Percentiles rank a stretch among this genome's conserved stretches.
Evolutionary conservation across 2,797 vertebrate species (phyloP).

Genomic region (Phalanger gymnotis): DNA sequence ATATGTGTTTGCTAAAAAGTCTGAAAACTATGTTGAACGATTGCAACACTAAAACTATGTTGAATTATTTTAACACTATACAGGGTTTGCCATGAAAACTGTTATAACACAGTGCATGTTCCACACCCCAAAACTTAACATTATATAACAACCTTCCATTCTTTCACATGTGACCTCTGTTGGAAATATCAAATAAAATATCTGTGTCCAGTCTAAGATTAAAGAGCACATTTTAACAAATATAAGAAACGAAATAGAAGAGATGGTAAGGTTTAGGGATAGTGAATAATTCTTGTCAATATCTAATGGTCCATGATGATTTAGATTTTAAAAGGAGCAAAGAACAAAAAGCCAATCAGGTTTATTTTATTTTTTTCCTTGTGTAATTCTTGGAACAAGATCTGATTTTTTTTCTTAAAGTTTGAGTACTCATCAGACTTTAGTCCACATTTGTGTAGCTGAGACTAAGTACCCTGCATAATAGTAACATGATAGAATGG

Average conservation of each 20-base stretch:
- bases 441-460: not conserved
- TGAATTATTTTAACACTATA: not conserved
- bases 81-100: not conserved
- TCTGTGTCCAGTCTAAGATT: not conserved
- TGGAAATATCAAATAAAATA: not conserved
- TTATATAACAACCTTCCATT: not conserved
- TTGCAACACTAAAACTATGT: not conserved
- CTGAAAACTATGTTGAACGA: conserved; percentile 1
- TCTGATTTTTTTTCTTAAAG: not conserved
- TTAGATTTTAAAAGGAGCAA: not conserved
- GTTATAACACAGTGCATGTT: not conserved
- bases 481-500: not conserved
- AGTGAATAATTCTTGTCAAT: not conserved
- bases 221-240: not conserved
- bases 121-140: not conserved
- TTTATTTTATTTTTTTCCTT: not conserved
- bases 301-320: not conserved
- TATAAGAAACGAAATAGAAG: not conserved
- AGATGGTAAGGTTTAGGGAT: too few species aligned
- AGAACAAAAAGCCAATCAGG: not conserved
- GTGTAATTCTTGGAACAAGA: not conserved
- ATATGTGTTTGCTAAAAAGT: not conserved
- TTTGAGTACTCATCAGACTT: not conserved
- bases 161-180: rapidly evolving
- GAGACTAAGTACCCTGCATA: not conserved